Evolutionary conservation across 2,797 vertebrate species (phyloP).

Genomic region (Danio choprae): DNA sequence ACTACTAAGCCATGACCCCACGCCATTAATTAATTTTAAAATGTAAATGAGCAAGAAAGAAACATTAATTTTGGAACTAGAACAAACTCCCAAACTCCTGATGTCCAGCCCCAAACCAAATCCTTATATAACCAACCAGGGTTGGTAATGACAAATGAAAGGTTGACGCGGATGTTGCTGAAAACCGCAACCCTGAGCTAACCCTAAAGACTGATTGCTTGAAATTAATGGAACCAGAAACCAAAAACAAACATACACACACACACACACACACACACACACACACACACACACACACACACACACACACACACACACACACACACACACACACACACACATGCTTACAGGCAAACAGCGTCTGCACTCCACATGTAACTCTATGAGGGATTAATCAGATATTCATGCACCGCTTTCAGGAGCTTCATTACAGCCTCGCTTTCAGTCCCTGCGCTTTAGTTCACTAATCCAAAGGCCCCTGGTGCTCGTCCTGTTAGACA

Average conservation of each 20-base stretch:
- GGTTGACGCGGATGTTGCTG: not conserved
- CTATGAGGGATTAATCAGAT: slow-evolving; percentile 71
- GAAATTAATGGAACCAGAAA: not conserved
- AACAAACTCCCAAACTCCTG: too few relatives aligned
- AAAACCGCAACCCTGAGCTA: not conserved
- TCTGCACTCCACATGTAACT: slow-evolving; percentile 62
- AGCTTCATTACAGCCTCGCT: slow-evolving; percentile 72
- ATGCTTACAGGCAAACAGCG: slow-evolving; percentile 16
- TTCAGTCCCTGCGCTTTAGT: slow-evolving; percentile 61
- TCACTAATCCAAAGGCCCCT: slow-evolving; percentile 64
- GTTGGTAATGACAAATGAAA: not conserved
- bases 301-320: not conserved
- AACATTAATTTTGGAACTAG: too few relatives aligned
- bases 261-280: not conserved
- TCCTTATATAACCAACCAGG: too few relatives aligned
- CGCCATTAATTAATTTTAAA: too few relatives aligned
- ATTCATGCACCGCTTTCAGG: slow-evolving; percentile 70
- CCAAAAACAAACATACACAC: not conserved
- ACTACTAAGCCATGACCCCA: too few relatives aligned
- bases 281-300: not conserved
- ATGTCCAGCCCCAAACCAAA: too few relatives aligned
- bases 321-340: not conserved
- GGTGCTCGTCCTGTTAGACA: slow-evolving; percentile 32
- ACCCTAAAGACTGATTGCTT: not conserved
- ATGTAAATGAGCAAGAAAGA: too few relatives aligned